These are phyloP conservation scores for Trichomycterus rosablanca DNA, from an alignment of 2,113 vertebrate genomes.

Conservation along the genomic window DNA sequence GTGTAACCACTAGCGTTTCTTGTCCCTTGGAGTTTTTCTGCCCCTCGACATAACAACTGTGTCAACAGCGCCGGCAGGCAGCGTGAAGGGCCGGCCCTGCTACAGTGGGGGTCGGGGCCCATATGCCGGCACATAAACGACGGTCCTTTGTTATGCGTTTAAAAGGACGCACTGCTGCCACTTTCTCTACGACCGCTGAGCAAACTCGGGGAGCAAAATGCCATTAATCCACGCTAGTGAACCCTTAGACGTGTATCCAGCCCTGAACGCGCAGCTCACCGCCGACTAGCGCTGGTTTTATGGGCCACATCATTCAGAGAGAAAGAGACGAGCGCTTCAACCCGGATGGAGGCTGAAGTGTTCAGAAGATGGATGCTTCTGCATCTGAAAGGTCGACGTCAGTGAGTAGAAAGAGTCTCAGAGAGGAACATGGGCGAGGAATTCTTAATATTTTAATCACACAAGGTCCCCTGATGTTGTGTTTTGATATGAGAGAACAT, in stretches of 20 bases:
- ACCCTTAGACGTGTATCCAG: slow-evolving; percentile 52
- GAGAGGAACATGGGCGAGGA: no score
- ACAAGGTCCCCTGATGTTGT: no score
- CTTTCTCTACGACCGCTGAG: slow-evolving; percentile 43
- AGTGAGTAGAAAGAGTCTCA: no score
- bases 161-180: slow-evolving; percentile 50
- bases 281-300: slow-evolving; percentile 41
- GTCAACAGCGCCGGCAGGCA: slow-evolving; percentile 40
- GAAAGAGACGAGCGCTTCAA: slow-evolving; percentile 23
- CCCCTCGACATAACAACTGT: slow-evolving; percentile 39
- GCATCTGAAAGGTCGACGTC: no score
- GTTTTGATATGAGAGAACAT: no score
- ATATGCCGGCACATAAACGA: slow-evolving; percentile 50
- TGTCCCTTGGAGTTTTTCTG: slow-evolving; percentile 21
- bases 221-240: slow-evolving; percentile 54
- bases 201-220: slow-evolving; percentile 48
- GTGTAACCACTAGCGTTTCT: background rate
- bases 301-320: slow-evolving; percentile 32
- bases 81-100: slow-evolving; percentile 35
- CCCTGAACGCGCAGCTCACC: slow-evolving; percentile 49
- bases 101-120: slow-evolving; percentile 48
- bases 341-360: slow-evolving; percentile 20
- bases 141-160: slow-evolving; percentile 50
- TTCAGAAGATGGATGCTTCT: slow-evolving; percentile 29
- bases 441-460: no score